Evolutionary conservation across 2,888 invertebrate species (phyloP), one percentile per base, ranked within the genome.

Genomic region (Hypolimnas misippus): DNA sequence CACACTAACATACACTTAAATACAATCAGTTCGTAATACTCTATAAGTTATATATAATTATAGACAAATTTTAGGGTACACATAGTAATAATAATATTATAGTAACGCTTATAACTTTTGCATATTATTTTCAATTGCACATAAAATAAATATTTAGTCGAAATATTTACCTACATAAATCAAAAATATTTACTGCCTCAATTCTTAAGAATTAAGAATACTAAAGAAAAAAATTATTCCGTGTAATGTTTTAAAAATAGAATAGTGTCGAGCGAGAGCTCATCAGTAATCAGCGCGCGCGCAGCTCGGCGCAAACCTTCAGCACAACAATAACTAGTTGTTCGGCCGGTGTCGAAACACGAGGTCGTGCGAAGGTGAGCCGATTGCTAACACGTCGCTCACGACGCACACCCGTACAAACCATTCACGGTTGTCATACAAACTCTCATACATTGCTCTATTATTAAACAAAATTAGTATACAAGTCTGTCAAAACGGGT

Each of bases 291-390:
- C 90, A 73, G 78, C 85, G 82, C 89, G 79, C 87, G 87, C 87
- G 85, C 83, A 49, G 29, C 49, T 75, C 73, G 74, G 69, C 81
- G 78, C 86, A 78, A 86, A 86, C 88, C 87, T 86, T 86, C 86
- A 79, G 81, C 76, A 79, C 84, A 88, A 89, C 90, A 89, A 89
- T 89, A 86, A 85, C 84, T 84, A 84, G 83, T 82, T 81, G 82
- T 82, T 73, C 74, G 79, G 73, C 76, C 78, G 78, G 77, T 88
- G 88, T 88, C 84, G 89, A 90, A 85, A 88, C 87, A 76, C 89
- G 91, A 90, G 91, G 91, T 92, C 91, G 88, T 76, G 73, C 86
- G 89, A 89, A 92, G 90, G 91, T 91, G 90, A 91, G 76, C 78
- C 82, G 82, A 84, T 79, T 78, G 83, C 84, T 86, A 86, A 87